Evolutionary conservation across 2,888 invertebrate species (phyloP).

Genomic region (Plemyria rubiginata): DNA sequence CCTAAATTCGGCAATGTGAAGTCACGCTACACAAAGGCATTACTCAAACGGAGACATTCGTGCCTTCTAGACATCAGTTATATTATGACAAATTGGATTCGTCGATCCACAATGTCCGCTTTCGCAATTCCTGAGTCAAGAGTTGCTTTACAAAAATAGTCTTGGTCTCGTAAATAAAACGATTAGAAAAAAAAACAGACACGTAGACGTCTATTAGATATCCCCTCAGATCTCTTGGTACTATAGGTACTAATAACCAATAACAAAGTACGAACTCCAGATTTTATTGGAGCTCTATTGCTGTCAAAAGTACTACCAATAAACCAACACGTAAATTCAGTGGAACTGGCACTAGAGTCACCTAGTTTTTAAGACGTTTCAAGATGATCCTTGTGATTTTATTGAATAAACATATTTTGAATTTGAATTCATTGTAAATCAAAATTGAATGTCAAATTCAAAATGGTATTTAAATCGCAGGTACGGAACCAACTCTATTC

Average conservation of each 20-base stretch:
- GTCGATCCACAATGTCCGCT: conserved; percentile 36
- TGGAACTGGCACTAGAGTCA: too few species aligned
- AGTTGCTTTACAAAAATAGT: conserved; percentile 8
- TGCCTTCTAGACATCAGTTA: conserved; percentile 54
- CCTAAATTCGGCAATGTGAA: conserved; percentile 44
- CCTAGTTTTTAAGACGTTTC: too few species aligned
- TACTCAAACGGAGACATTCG: conserved; percentile 52
- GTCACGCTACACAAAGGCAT: conserved; percentile 44
- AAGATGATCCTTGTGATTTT: too few species aligned
- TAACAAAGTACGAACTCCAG: too few species aligned
- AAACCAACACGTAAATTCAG: not conserved
- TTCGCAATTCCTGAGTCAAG: conserved; percentile 18
- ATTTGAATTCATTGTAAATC: too few species aligned
- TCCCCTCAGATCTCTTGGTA: too few species aligned
- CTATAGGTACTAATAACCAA: too few species aligned
- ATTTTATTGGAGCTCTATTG: too few species aligned
- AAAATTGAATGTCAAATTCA: not conserved
- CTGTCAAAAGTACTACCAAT: not conserved
- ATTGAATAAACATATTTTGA: too few species aligned
- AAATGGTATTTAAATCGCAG: too few species aligned
- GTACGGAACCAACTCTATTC: not conserved
- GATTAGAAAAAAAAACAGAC: too few species aligned
- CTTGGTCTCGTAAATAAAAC: not conserved
- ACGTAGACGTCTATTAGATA: too few species aligned
- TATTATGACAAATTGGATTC: conserved; percentile 51